Conservation (phyloP, 2,888 invertebrate genomes). For the Tiliacea citrago region DNA sequence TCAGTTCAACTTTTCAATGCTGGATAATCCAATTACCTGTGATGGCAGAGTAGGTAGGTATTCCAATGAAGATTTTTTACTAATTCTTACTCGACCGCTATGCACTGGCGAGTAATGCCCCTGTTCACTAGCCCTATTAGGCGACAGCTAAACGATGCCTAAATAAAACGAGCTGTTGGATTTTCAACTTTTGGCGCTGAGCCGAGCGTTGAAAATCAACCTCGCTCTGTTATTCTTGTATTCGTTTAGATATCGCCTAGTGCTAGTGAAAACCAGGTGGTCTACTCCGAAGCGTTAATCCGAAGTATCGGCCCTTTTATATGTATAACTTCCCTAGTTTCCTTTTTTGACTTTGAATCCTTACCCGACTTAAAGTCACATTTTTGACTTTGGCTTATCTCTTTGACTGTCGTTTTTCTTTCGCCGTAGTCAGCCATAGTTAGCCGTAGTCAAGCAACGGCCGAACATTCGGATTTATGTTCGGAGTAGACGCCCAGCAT, state of each 20-base stretch:
- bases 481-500: too few relatives aligned
- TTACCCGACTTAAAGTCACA: too few relatives aligned
- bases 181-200: background rate
- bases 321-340: too few relatives aligned
- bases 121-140: background rate
- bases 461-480: too few relatives aligned
- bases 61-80: constrained; percentile 24
- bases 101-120: background rate
- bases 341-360: too few relatives aligned
- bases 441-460: too few relatives aligned
- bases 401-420: too few relatives aligned
- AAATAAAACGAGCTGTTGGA: background rate
- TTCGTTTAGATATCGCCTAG: background rate
- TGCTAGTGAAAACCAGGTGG: background rate
- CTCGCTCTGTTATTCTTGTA: background rate
- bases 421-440: too few relatives aligned
- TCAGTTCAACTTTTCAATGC: constrained; percentile 11
- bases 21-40: constrained; percentile 24
- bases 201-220: background rate
- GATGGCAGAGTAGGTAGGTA: constrained; percentile 1
- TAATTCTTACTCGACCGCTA: constrained; percentile 16
- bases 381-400: too few relatives aligned
- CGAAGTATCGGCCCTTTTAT: too few relatives aligned
- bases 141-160: background rate
- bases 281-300: too few relatives aligned